phyloP scores from a whole-genome alignment of 2,113 vertebrate genomes.

The Fregetta grallaria region DNA sequence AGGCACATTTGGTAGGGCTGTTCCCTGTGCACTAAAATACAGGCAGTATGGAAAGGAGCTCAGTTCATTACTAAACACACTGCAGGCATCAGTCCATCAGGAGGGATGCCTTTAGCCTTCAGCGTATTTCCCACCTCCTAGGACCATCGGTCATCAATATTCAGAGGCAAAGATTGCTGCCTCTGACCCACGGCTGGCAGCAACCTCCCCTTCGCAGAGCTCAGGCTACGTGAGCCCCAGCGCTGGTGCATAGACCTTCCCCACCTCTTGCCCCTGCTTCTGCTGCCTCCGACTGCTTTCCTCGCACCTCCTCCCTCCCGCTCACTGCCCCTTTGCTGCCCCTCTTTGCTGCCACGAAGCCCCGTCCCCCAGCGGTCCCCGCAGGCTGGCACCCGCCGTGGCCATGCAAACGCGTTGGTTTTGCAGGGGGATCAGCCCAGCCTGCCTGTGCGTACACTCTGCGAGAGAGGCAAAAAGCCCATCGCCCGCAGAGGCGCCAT shows the following conservation, averaged over 20 bases:
- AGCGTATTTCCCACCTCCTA: background rate
- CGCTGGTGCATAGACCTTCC: background rate
- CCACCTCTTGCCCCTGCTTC: background rate
- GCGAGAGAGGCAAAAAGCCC: background rate
- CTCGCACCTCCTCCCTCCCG: rapidly evolving
- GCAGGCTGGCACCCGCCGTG: rapidly evolving
- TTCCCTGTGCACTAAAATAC: background rate
- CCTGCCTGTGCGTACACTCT: rapidly evolving
- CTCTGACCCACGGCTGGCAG: background rate
- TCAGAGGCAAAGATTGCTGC: background rate
- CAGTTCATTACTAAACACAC: background rate
- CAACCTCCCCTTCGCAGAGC: rapidly evolving
- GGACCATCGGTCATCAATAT: background rate
- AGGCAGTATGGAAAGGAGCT: background rate
- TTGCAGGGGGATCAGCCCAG: background rate
- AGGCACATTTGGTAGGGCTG: background rate
- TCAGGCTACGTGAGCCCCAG: background rate
- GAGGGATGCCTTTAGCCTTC: background rate
- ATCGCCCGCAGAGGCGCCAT: rapidly evolving
- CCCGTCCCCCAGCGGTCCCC: rapidly evolving
- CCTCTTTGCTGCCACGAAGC: background rate
- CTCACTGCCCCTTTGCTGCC: background rate
- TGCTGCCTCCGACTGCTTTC: background rate
- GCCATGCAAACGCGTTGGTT: background rate
- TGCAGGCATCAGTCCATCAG: background rate